These are phyloP conservation scores for Apogon talboti DNA, from an alignment of 2,797 vertebrate genomes.

Conservation along the genomic window DNA sequence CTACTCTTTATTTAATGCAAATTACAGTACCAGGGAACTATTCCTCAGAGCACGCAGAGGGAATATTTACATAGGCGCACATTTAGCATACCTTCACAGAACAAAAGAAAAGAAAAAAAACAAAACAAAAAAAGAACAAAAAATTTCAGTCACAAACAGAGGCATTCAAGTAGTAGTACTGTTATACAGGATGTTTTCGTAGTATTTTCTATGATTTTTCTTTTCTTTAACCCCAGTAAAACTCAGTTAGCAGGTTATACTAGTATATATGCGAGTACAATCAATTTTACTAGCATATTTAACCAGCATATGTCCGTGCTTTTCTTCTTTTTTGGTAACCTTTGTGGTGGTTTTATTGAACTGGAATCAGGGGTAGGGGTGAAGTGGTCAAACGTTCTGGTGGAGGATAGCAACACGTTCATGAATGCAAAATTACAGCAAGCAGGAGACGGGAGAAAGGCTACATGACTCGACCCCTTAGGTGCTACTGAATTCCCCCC, in stretches of 20 bases:
- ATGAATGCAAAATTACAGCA: conserved; percentile 97
- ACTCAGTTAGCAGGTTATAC: conserved; percentile 63
- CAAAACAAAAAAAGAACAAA: conserved; percentile 90
- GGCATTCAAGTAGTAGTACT: conserved; percentile 99
- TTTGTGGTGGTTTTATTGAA: conserved; percentile 76
- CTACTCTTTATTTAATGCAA: conserved; percentile 99
- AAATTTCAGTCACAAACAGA: conserved; percentile 96
- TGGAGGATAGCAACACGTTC: conserved; percentile 87
- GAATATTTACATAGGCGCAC: conserved; percentile 99
- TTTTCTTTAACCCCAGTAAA: conserved; percentile 77
- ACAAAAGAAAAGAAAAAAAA: conserved; percentile 85
- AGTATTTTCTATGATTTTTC: conserved; percentile 82
- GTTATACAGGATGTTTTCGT: conserved; percentile 94
- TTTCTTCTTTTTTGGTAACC: conserved; percentile 78
- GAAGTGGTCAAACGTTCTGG: conserved; percentile 86
- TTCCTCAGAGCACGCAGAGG: conserved; percentile 96
- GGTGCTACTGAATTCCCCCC: conserved; percentile 79
- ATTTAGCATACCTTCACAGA: conserved; percentile 99
- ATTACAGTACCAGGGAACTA: conserved; percentile 99
- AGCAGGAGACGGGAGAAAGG: conserved; percentile 81
- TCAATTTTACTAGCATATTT: conserved; percentile 16
- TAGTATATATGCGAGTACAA: conserved; percentile 39
- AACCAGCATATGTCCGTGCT: conserved; percentile 54
- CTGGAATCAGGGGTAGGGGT: conserved; percentile 85
- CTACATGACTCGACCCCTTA: conserved; percentile 76